phyloP scores from a whole-genome alignment of 2,888 invertebrate genomes.

The Cheiracanthium punctorium region DNA sequence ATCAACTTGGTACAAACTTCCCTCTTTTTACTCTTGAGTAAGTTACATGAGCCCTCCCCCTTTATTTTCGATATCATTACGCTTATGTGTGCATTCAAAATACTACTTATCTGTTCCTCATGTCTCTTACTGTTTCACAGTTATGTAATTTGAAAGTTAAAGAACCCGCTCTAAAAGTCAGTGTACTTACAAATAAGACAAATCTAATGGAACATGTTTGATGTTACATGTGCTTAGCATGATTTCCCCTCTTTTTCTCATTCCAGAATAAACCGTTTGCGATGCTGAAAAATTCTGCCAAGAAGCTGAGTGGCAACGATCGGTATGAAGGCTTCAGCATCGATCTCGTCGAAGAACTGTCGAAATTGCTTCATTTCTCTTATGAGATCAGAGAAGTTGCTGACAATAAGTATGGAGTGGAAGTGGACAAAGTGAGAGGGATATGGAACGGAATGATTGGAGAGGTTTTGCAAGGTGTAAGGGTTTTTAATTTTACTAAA shows the following conservation, averaged over 20 bases:
- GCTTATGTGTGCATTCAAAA: too few species aligned
- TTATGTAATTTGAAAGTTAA: too few species aligned
- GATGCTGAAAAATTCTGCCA: conserved; percentile 83
- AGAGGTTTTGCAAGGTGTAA: conserved; percentile 70
- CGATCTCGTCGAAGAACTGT: conserved; percentile 85
- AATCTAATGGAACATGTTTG: too few species aligned
- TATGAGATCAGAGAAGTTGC: conserved; percentile 87
- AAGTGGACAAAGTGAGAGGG: conserved; percentile 56
- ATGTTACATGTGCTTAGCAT: not conserved
- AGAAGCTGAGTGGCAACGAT: conserved; percentile 82
- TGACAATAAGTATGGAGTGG: conserved; percentile 84
- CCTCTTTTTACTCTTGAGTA: too few species aligned
- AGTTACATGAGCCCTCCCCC: too few species aligned
- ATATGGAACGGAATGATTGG: conserved; percentile 73
- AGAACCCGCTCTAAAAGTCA: too few species aligned
- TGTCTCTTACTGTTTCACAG: too few species aligned
- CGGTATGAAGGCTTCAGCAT: conserved; percentile 88
- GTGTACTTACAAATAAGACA: too few species aligned
- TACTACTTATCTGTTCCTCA: too few species aligned
- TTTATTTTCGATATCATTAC: too few species aligned
- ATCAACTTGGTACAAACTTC: too few species aligned
- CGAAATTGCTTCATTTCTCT: conserved; percentile 86
- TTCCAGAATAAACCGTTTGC: conserved; percentile 86
- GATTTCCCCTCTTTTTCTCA: not conserved
- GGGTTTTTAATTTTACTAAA: too few species aligned